A percentile compares a stretch with the other conserved stretches of the same genome.
These are phyloP conservation scores for Drosophila lacicola DNA, from an alignment of 2,888 invertebrate genomes.

Conservation along the genomic window DNA sequence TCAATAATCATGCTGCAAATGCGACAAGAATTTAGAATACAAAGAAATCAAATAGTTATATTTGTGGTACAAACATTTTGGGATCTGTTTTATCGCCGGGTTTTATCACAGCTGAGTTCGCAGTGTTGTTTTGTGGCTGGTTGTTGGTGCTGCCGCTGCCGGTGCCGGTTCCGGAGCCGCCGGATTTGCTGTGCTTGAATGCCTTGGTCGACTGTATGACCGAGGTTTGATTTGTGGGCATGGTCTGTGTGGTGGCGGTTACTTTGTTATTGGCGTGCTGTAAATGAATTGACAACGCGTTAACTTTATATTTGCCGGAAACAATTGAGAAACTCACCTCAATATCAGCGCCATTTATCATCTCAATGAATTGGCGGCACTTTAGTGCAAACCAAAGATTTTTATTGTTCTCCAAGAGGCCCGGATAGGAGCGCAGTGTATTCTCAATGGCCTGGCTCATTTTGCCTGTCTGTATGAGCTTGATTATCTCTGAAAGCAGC, in stretches of 20 bases:
- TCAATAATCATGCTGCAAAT: constrained; percentile 87
- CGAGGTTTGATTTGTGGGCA: constrained; percentile 89
- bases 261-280: constrained; percentile 73
- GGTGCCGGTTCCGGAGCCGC: constrained; percentile 33
- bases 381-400: constrained; percentile 97
- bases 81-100: constrained; percentile 79
- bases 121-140: constrained; percentile 69
- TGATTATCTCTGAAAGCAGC: constrained; percentile 91
- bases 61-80: constrained; percentile 58
- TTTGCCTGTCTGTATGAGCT: constrained; percentile 95
- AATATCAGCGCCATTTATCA: constrained; percentile 96
- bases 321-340: constrained; percentile 83
- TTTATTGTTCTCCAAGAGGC: constrained; percentile 95
- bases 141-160: constrained; percentile 55
- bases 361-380: constrained; percentile 99
- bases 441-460: constrained; percentile 98
- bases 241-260: constrained; percentile 77
- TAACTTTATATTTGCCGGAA: background rate
- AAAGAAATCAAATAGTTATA: background rate
- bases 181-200: constrained; percentile 81
- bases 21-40: background rate
- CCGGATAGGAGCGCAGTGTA: constrained; percentile 95
- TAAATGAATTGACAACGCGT: background rate
- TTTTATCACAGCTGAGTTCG: constrained; percentile 83
- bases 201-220: constrained; percentile 92